Base-by-base conservation (phyloP, 2,888 invertebrate species). In the Caenorhabditis imperialis region DNA sequence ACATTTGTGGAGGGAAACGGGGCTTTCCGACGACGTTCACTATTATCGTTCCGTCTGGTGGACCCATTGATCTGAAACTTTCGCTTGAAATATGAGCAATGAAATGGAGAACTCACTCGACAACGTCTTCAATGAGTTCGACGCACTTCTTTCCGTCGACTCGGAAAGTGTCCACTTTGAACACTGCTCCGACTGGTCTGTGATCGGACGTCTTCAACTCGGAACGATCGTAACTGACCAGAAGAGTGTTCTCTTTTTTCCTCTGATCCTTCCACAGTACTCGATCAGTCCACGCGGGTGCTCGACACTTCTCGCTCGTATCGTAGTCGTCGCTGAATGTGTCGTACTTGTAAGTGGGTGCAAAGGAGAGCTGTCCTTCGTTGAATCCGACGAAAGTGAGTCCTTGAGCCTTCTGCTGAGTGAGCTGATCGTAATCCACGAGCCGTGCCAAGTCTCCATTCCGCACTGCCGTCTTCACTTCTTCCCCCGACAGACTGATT, bases 341-440 rank as follows among this genome's bases (percentile, higher is more conserved):
- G 90, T 99, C 99, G 88, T 99, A 99, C 89, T 99, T 99, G 89
- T 99, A 99, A 0, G 99, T 99, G 0, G 99, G 99, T 14, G 94
- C 92, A 89, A 99, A 99, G 45, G 91, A 92, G 33, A 97, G 92
- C 57, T 93, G 92, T 0, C 96, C 98, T 90, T 99, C 99, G 60
- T 92, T 91, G 88, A 95, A 99, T 86, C 94, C 94, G 87, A 93
- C 93, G 88, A 99, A 99, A 1, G 94, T 94, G 90, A 84, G 88
- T 61, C 88, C 88, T 27, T 84, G 84, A 58, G 88, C 84, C 80
- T 90, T 90, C 55, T 89, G 88, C 75, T 91, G 91, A 75, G 90
- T 92, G 44, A 99, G 90, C 89, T 99, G 99, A 90, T 99, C 99
- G 87, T 92, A 91, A 81, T 93, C 92, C 38, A 95, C 90, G 69